phyloP scores from a whole-genome alignment of 1,140 invertebrate genomes.

The Drosophila asahinai region DNA sequence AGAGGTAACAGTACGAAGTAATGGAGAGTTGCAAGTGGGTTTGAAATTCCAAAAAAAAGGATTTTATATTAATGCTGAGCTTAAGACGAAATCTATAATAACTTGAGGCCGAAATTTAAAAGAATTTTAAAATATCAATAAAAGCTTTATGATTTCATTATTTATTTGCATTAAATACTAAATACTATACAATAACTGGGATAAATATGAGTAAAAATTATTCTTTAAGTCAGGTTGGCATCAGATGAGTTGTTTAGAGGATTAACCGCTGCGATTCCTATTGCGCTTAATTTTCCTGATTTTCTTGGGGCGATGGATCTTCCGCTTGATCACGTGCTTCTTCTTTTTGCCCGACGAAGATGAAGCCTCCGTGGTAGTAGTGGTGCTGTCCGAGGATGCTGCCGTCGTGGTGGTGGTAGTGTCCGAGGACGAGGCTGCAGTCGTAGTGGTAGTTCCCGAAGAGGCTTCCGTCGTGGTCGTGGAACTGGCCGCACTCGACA shows the following conservation, averaged over 20 bases:
- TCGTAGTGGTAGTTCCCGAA: background rate
- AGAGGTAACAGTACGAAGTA: too few species aligned
- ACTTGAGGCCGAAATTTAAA: too few species aligned
- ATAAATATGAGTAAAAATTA: background rate
- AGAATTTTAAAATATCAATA: too few species aligned
- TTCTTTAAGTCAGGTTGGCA: too few species aligned
- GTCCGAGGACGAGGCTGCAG: conserved; percentile 7
- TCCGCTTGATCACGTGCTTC: conserved; percentile 3
- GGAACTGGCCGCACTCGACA: conserved; percentile 3
- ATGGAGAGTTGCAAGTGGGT: conserved; percentile 13
- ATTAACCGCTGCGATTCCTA: conserved; percentile 8
- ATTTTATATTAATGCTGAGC: background rate
- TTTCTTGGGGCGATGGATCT: conserved; percentile 8
- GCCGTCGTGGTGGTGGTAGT: conserved; percentile 14
- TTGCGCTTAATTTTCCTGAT: background rate
- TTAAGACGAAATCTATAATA: background rate
- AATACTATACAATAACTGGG: background rate
- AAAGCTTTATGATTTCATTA: background rate
- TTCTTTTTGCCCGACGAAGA: conserved; percentile 11
- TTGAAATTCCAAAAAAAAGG: background rate
- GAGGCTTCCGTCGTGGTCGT: conserved; percentile 5
- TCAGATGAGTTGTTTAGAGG: background rate
- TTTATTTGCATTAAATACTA: background rate
- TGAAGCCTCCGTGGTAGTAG: conserved; percentile 15
- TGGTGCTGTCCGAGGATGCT: background rate